Conservation (phyloP, 2,797 vertebrate genomes). For the Coilia nasus region DNA sequence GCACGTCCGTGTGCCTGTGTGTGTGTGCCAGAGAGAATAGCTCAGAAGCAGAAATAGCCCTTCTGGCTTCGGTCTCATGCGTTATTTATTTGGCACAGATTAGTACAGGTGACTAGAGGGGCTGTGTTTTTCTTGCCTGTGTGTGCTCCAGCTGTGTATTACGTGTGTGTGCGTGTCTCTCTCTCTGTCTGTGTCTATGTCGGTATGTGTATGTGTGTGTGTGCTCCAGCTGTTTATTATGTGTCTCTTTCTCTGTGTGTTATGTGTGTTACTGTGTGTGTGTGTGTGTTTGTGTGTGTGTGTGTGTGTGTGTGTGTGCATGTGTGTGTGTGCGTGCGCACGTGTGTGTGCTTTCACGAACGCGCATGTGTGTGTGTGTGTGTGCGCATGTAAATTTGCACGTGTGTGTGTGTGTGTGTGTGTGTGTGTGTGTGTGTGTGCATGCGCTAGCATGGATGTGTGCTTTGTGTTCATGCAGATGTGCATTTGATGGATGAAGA, state of each 20-base stretch:
- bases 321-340: background rate
- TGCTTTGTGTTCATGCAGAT: too few species aligned
- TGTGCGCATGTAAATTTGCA: too few species aligned
- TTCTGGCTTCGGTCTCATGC: conserved; percentile 64
- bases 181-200: conserved; percentile 50
- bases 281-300: background rate
- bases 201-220: background rate
- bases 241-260: background rate
- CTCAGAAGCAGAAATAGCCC: conserved; percentile 60
- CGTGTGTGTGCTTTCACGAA: background rate
- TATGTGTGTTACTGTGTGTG: background rate
- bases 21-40: background rate
- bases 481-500: too few species aligned
- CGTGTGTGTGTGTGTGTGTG: too few species aligned
- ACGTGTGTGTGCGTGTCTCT: conserved; percentile 49
- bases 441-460: too few species aligned
- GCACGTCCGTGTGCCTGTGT: background rate
- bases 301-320: background rate
- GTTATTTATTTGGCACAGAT: conserved; percentile 73
- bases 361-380: background rate
- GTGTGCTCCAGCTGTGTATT: conserved; percentile 3
- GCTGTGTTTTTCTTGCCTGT: conserved; percentile 42
- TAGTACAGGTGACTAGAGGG: conserved; percentile 71
- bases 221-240: conserved; percentile 5
- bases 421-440: too few species aligned